These are phyloP conservation scores for Pangasius macronema DNA, from an alignment of 2,797 vertebrate genomes.

Conservation along the genomic window DNA sequence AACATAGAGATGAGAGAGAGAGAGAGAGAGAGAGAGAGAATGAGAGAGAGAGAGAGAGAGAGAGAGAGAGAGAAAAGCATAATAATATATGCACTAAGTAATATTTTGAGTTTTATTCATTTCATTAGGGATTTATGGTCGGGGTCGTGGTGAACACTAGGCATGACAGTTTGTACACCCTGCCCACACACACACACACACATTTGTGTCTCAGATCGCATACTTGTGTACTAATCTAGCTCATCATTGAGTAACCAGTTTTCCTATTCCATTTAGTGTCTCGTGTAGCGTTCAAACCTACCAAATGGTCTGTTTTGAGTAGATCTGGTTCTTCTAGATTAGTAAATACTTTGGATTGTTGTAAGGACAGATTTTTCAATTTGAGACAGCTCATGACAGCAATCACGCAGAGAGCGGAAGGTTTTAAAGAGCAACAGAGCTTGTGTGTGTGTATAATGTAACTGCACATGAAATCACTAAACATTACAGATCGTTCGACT, in stretches of 20 bases:
- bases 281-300: not conserved
- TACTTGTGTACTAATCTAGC: not conserved
- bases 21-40: not conserved
- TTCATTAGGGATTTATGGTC: not conserved
- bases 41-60: conserved; percentile 1
- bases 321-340: not conserved
- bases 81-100: not conserved
- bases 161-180: not conserved
- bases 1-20: not conserved
- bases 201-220: not conserved
- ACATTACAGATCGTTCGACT: not conserved
- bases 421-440: not conserved
- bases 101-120: not conserved
- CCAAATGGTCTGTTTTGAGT: not conserved
- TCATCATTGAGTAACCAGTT: not conserved
- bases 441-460: not conserved
- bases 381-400: not conserved
- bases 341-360: not conserved
- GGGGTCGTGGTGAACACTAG: not conserved
- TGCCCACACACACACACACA: not conserved
- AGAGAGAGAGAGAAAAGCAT: not conserved
- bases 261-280: not conserved
- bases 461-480: not conserved
- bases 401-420: not conserved
- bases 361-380: not conserved